These are phyloP conservation scores for Phocoena sinus DNA, from an alignment of 2,113 vertebrate species.

Conservation along the genomic window DNA sequence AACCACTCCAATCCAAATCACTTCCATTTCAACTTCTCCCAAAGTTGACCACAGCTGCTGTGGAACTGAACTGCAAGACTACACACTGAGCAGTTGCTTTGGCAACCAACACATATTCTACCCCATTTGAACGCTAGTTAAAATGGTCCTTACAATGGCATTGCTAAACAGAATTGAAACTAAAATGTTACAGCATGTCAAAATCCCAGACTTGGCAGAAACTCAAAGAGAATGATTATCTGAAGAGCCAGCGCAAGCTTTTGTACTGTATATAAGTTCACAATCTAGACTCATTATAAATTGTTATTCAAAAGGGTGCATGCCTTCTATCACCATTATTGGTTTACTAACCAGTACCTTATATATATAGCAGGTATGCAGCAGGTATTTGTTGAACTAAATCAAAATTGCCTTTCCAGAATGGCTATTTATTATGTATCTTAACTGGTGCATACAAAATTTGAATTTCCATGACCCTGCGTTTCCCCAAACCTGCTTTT, in stretches of 20 bases:
- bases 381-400: slow-evolving; percentile 1
- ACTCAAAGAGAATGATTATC: neutral
- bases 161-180: neutral
- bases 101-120: neutral
- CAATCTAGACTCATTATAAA: neutral
- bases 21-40: neutral
- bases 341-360: neutral
- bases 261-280: neutral
- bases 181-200: neutral
- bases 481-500: neutral
- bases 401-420: neutral
- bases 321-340: neutral
- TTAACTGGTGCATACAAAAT: neutral
- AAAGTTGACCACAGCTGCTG: slow-evolving; percentile 16
- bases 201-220: neutral
- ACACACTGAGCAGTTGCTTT: slow-evolving; percentile 2
- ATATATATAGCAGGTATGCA: neutral
- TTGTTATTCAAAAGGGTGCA: neutral
- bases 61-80: slow-evolving; percentile 2
- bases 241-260: neutral
- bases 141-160: neutral
- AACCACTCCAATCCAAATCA: neutral
- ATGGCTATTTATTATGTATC: neutral
- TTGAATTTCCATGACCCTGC: neutral
- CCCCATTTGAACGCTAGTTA: neutral